Evolutionary conservation across 1,140 invertebrate genomes (phyloP), one percentile per base, ranked within the genome.

Genomic region (Megalonaias nervosa): DNA sequence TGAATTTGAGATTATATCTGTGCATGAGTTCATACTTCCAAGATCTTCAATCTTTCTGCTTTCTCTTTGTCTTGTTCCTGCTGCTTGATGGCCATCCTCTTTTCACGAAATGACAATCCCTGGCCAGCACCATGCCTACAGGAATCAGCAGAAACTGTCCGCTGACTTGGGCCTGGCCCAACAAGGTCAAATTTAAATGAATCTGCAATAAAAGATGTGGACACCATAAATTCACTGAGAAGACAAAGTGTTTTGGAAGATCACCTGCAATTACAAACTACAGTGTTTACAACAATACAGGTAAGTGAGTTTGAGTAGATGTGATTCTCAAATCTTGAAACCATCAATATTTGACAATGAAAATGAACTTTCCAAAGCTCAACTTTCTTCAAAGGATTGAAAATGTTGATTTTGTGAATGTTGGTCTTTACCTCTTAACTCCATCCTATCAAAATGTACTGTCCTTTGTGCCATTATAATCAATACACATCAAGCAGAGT

Each of bases 11-110:
- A 48, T 57, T 72, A 61, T 15, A 64, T 71, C n/a, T 60, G 56
- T n/a, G 13, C 21, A n/a, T 19, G 14, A 31, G 15, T 5, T 11
- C 21, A 66, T 75, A 87, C 84, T 73, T 87, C 80, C 15, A 84
- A 64, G 16, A 87, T 84, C 66, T 85, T 85, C 14, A 87, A 82
- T 71, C 85, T 81, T 77, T 87, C 84, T 55, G 67, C 61, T 58
- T 81, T 60, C 66, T 80, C 80, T 66, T 84, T 87, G 13, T 87
- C 81, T 58, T 81, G 64, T 55, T 84, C 81, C 62, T 82, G 74
- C 74, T 81, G 74, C 67, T 80, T 81, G 4, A 81, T 81, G 15
- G 82, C 83, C 61, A 78, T 71, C 67, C 85, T 86, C 56, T 86
- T 86, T 58, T 86, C 85, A 56, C 81, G 80, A 62, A 82, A 82